Evolutionary conservation across 2,888 invertebrate genomes (phyloP), one percentile per base, ranked within the genome.

Genomic region (Ophioninae sp.): DNA sequence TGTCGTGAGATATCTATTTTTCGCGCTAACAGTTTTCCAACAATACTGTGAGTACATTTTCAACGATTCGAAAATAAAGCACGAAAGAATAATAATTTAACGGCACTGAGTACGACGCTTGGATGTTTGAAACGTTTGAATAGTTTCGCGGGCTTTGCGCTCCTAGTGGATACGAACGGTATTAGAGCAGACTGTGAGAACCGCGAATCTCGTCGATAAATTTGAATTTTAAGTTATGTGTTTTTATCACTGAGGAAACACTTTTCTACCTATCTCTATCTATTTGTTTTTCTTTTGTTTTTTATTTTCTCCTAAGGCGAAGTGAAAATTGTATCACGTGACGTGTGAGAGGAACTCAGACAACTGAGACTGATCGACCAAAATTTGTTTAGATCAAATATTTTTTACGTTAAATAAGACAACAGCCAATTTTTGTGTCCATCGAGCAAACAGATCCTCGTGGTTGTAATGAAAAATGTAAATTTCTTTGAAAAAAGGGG

Each of bases 1-100:
- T 91, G 88, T 89, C 87, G 89, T 89, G 90, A 87, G 87, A 87
- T 88, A 83, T 86, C 85, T 90, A 80, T 77, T 90, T 82, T 82
- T 91, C 79, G 83, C 89, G 79, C 80, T 90, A 68, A 80, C 86
- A 79, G 82, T 87, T 71, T 82, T 84, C 72, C 86, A 87, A 58
- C 88, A 86, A 67, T 85, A 84, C 78, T 87, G 92, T 92, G 88
- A 92, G 92, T 92, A 86, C 71, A 59, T 75, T 51, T 37, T 44
- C 23, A 51, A 61, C 56, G 22, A 71, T 8, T 51, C 41, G 56
- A 17, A 64, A 51, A 20, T 17, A 20, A 20, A 69, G 37, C 17
- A 59, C 13, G 23, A 6, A n/a, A 0, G 17, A 17, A n/a, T n/a
- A 39, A 59, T 9, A 23, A 51, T 51, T 69, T 30, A 10, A 72